phyloP scores from a whole-genome alignment of 2,797 vertebrate genomes.

The Emydoidea blandingii region DNA sequence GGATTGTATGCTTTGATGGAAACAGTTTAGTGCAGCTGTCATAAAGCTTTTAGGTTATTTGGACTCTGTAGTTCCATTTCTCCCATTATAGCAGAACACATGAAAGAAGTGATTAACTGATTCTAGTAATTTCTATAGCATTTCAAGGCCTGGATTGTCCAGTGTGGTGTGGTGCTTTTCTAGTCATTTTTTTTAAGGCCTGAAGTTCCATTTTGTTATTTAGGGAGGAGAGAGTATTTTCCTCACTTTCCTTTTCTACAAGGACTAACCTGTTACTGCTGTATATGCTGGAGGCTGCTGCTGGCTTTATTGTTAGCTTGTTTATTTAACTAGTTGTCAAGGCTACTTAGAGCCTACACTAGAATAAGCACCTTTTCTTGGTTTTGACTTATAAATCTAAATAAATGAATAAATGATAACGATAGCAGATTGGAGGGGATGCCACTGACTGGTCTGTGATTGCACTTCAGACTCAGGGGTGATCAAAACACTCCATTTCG shows the following conservation, averaged over 20 bases:
- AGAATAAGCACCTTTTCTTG: background rate
- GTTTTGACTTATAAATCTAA: background rate
- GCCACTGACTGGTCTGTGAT: background rate
- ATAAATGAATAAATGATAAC: background rate
- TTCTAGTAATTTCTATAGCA: background rate
- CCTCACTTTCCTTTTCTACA: background rate
- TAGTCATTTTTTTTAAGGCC: background rate
- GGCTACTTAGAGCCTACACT: rapidly evolving
- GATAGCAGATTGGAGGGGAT: background rate
- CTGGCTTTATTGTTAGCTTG: background rate
- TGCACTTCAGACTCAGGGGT: background rate
- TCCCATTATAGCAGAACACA: background rate
- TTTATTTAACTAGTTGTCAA: background rate
- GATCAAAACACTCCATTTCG: background rate
- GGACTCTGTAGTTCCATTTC: background rate
- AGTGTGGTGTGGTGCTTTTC: background rate
- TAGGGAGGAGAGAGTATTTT: background rate
- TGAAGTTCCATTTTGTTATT: background rate
- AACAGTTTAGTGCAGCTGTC: background rate
- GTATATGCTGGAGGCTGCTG: background rate
- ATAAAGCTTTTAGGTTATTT: background rate
- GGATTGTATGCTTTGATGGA: background rate
- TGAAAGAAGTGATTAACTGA: background rate
- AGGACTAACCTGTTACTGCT: background rate
- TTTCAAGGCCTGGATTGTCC: background rate